Evolutionary conservation across 1,140 invertebrate species (phyloP), one percentile per base, ranked within the genome.

Genomic region (Lepidurus apus): DNA sequence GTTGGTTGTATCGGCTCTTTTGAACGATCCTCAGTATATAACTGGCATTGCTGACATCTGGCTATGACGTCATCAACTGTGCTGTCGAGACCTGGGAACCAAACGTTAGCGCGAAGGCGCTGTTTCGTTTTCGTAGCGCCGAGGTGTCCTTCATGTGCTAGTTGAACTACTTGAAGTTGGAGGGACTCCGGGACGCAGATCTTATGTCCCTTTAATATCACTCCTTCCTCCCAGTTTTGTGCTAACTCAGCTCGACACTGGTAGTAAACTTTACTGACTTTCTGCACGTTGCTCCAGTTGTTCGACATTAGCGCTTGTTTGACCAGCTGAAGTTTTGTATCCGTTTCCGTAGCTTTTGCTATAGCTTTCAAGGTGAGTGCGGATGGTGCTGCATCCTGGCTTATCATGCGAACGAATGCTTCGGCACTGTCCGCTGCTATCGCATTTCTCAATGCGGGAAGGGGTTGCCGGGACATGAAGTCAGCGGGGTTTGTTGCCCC

Each of bases 51-150:
- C 11, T 82, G 77, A 78, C 82, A 84, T 5, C 34, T 73, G 79
- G 81, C 79, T 10, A 82, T 75, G 53, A 47, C 21, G 13, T 80
- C 13, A 77, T 84, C 82, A 10, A 83, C 83, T 21, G 78, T 9
- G 74, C 79, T 79, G 78, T 84, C 82, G 10, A 84, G 81, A 9
- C 80, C 77, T 42, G 82, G 83, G 75, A 82, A 84, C 82, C 81
- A 84, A 3, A 84, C 81, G 76, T 83, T 84, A 74, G 81, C 80
- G 11, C 82, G 43, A 9, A 84, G 42, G 7, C 83, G 80, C 74
- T 81, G 79, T 78, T 84, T 84, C 11, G 81, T 83, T 77, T 81
- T 81, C 7, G 82, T 78, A 17, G 81, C 80, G 1, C 75, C 80
- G 43, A 43, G 79, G 42, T 80, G 79, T 34, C 79, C 75, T 10